phyloP scores from a whole-genome alignment of 2,888 invertebrate genomes.

The Fragum sueziense region DNA sequence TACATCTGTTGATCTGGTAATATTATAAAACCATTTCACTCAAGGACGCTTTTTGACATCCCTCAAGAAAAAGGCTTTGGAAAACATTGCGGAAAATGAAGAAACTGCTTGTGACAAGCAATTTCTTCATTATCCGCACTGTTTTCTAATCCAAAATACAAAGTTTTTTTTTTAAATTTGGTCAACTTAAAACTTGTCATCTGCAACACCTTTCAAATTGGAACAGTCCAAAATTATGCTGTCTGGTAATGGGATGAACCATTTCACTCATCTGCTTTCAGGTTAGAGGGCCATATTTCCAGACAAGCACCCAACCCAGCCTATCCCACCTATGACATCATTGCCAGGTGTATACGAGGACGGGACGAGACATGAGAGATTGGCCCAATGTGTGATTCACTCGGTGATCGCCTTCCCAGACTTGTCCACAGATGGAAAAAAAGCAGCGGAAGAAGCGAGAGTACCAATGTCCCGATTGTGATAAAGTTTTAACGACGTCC shows the following conservation, averaged over 20 bases:
- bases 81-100: neutral
- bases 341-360: neutral
- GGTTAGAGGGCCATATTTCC: too few relatives aligned
- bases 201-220: too few relatives aligned
- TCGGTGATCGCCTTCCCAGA: neutral
- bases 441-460: slow-evolving; percentile 52
- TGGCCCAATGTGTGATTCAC: slow-evolving; percentile 22
- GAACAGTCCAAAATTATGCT: too few relatives aligned
- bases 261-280: too few relatives aligned
- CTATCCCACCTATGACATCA: slow-evolving; percentile 7
- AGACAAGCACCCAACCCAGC: too few relatives aligned
- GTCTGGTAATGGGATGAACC: too few relatives aligned
- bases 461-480: slow-evolving; percentile 55
- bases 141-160: too few relatives aligned
- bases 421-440: slow-evolving; percentile 56
- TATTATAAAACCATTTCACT: too few relatives aligned
- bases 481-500: slow-evolving; percentile 51
- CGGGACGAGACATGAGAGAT: slow-evolving; percentile 2
- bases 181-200: neutral
- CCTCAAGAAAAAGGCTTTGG: too few relatives aligned
- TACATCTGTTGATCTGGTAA: too few relatives aligned
- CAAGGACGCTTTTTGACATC: too few relatives aligned
- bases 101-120: neutral
- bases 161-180: too few relatives aligned
- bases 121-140: neutral